phyloP scores from a whole-genome alignment of 2,797 vertebrate genomes.

The Varecia variegata region DNA sequence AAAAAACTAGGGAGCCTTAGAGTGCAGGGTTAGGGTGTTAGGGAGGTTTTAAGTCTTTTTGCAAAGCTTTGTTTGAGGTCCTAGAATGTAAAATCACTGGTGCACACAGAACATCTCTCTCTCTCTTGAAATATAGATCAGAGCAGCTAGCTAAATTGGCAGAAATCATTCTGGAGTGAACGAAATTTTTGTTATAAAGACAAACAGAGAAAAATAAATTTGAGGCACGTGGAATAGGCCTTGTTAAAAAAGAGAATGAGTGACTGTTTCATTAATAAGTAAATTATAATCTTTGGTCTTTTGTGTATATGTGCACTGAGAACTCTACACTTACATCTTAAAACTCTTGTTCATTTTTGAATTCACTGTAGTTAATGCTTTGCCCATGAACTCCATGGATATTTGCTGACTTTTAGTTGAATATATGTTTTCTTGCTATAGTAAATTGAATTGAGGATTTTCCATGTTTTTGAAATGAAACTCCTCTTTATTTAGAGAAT shows the following conservation, averaged over 20 bases:
- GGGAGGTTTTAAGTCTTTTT: neutral
- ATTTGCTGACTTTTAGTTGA: slow-evolving; percentile 15
- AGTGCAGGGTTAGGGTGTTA: neutral
- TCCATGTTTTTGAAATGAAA: neutral
- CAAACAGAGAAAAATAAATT: slow-evolving; percentile 11
- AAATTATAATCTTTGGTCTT: neutral
- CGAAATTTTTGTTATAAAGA: neutral
- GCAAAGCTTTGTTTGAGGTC: neutral
- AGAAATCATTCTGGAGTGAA: slow-evolving; percentile 8
- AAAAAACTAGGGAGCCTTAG: neutral
- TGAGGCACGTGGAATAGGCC: neutral
- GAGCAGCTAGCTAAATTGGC: neutral
- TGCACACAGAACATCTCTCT: neutral
- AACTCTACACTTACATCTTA: neutral
- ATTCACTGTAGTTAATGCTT: neutral
- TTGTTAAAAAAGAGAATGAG: neutral
- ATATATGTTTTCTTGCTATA: neutral
- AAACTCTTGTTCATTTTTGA: neutral
- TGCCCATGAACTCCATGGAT: neutral
- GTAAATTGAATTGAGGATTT: neutral
- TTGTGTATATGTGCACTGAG: neutral
- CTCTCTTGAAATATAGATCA: neutral
- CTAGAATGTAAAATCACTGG: neutral
- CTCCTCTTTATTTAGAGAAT: neutral
- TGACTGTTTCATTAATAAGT: neutral